Percentiles rank a stretch among this genome's conserved stretches.
phyloP scores from a whole-genome alignment of 30 jellyfish, hydroid and myxozoan genomes.

The Sanderia malayensis region DNA sequence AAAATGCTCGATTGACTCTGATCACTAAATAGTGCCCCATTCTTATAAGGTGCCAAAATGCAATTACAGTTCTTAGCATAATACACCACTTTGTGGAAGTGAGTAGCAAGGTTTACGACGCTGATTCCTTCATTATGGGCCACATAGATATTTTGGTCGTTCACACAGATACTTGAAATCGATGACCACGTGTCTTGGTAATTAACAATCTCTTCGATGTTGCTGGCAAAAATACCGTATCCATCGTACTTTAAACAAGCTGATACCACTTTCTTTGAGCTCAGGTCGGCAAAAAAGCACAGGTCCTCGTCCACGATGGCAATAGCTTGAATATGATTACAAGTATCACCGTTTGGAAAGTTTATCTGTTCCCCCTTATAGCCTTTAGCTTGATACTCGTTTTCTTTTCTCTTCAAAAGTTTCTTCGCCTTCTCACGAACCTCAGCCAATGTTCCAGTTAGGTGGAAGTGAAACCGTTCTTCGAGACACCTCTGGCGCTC shows the following conservation, averaged over 20 bases:
- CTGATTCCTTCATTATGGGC: conserved; percentile 21
- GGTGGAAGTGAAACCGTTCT: conserved; percentile 18
- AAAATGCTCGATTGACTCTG: conserved; percentile 45
- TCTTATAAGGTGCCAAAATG: conserved; percentile 6
- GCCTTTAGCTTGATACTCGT: conserved; percentile 42
- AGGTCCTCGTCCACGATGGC: conserved; percentile 19
- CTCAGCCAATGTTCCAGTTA: conserved; percentile 52
- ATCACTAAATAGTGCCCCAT: conserved; percentile 29
- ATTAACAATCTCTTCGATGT: conserved; percentile 10
- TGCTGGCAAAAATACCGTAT: conserved; percentile 14
- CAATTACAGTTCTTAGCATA: conserved; percentile 15
- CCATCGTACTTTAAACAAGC: conserved; percentile 11
- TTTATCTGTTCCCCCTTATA: conserved; percentile 10
- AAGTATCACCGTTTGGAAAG: conserved; percentile 5
- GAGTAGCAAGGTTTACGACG: conserved; percentile 15
- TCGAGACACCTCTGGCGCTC: conserved; percentile 10
- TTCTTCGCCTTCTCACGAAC: conserved; percentile 50
- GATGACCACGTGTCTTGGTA: conserved; percentile 17
- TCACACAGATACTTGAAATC: conserved; percentile 28
- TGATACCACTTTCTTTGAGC: conserved; percentile 8
- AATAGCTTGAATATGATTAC: conserved; percentile 10
- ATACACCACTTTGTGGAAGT: conserved; percentile 16
- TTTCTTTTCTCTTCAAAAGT: conserved; percentile 33
- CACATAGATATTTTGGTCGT: conserved; percentile 7
- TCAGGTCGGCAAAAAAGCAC: conserved; percentile 16